Evolutionary conservation across 2,113 vertebrate genomes (phyloP), one percentile per base, ranked within the genome.

Genomic region (Muscicapa adusta): DNA sequence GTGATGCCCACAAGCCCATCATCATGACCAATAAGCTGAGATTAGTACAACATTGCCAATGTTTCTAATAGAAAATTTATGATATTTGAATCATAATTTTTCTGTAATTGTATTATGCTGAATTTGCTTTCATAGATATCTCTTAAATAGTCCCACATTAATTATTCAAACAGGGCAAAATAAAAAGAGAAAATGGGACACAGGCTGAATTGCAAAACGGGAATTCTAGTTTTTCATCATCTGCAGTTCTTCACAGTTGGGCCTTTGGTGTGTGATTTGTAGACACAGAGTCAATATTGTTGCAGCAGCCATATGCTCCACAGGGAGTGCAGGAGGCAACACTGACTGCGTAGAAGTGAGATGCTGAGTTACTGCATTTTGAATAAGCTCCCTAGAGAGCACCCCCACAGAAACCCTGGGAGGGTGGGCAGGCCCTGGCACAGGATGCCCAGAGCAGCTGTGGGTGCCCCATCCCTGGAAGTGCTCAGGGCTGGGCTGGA

Each of bases 121-220:
- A 80, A 47, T 80, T 62, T 77, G 50, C 74, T 84, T 81, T 45
- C 20, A 62, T 12, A 72, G 67, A 24, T 36, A 82, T 25, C 47
- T 62, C 54, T 42, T 85, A 62, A 40, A n/a, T 19, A 62, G 43
- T 65, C 24, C 26, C 38, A 10, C 6, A 47, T 92, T 87, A 94
- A 95, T 94, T 93, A 94, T 93, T 96, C 73, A 96, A 88, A 58
- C 9, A 25, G n/a, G 53, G 58, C n/a, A 40, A 90, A 82, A 85
- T 89, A 89, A 82, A 96, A 95, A 84, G 93, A 93, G 93, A 96
- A 96, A 96, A 61, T 18, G 23, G 26, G 74, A 65, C 63, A 76
- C 12, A 61, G 87, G 68, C 45, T 93, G 83, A 80, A 62, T 4
- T 82, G 67, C 70, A 85, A 79, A 53, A 38, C 87, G 36, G 68